Percentiles rank a stretch among this genome's conserved stretches.
These are phyloP conservation scores for rabbit (Oryctolagus cuniculus) DNA, from an alignment of 2,113 vertebrate genomes.

Conservation along the genomic window mOryCun1.1 NC_091444.1:51466501-51467000, in stretches of 20 bases:
- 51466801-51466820: background rate
- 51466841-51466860: background rate
- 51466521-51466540: too few species aligned
- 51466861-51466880: background rate
- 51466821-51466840: background rate
- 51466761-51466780: background rate
- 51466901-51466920: background rate
- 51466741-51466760: background rate
- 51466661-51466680: background rate
- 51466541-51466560: too few species aligned
- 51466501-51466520: too few species aligned
- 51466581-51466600: too few species aligned
- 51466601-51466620: background rate
- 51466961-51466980: rapidly evolving
- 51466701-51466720: background rate
- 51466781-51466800: background rate
- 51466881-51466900: background rate
- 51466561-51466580: too few species aligned
- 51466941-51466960: background rate
- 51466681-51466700: background rate
- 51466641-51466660: background rate
- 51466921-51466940: rapidly evolving
- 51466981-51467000: background rate
- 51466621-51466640: background rate
- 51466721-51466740: background rate